Evolutionary conservation across 2,888 invertebrate genomes (phyloP).

Genomic region (Rosalia funebris): DNA sequence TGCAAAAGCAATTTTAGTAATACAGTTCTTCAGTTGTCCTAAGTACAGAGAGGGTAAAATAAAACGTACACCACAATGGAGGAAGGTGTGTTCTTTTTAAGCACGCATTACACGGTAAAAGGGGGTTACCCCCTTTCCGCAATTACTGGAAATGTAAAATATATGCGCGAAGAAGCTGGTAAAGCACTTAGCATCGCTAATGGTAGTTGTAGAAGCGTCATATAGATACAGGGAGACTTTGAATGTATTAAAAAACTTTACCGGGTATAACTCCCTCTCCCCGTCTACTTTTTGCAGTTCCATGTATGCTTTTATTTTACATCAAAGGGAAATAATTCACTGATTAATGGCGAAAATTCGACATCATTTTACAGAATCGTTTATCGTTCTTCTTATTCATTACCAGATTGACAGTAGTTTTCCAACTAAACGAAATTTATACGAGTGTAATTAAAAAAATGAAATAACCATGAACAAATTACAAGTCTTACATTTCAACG

Average conservation of each 20-base stretch:
- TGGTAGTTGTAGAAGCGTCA: conserved; percentile 11
- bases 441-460: too few relatives aligned
- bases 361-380: too few relatives aligned
- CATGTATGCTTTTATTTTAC: conserved; percentile 11
- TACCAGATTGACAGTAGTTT: too few relatives aligned
- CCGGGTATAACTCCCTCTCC: neutral
- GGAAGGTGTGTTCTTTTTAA: conserved; percentile 18
- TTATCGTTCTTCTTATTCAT: too few relatives aligned
- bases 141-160: conserved; percentile 21
- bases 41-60: conserved; percentile 15
- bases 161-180: conserved; percentile 10
- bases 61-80: conserved; percentile 13
- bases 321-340: conserved; percentile 11
- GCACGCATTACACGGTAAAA: conserved; percentile 17
- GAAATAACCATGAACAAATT: too few relatives aligned
- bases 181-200: conserved; percentile 13
- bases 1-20: neutral
- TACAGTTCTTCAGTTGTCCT: neutral
- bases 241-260: neutral
- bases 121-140: conserved; percentile 18
- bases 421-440: too few relatives aligned
- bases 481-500: too few relatives aligned
- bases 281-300: conserved; percentile 2
- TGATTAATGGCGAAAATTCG: neutral
- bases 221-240: conserved; percentile 10